Conservation (phyloP, 1,140 invertebrate genomes). For the Branchinecta lynchi region DNA sequence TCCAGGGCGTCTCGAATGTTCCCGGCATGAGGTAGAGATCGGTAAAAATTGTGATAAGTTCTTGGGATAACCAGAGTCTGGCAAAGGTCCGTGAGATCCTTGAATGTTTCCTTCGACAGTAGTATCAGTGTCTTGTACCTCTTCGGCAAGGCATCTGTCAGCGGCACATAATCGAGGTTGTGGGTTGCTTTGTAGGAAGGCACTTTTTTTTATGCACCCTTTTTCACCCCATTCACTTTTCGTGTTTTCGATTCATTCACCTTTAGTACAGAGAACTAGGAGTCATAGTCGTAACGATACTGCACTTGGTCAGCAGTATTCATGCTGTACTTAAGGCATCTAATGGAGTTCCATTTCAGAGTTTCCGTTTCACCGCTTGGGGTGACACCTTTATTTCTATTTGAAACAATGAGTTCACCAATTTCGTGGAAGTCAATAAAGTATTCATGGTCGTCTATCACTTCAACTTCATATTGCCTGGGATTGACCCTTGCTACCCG, state of each 20-base stretch:
- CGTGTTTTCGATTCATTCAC: conserved; percentile 6
- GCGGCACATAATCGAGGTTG: neutral
- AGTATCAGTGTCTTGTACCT: neutral
- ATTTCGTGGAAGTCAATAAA: neutral
- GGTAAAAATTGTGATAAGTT: conserved; percentile 3
- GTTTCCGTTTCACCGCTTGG: conserved; percentile 4
- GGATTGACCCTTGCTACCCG: too few species aligned
- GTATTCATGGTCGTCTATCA: neutral
- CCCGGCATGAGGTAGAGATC: neutral
- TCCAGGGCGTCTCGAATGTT: neutral
- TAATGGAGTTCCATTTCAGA: conserved; percentile 6
- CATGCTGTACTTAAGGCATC: conserved; percentile 1
- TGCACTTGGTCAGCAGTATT: too few species aligned
- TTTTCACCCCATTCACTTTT: neutral
- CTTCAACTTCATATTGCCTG: neutral
- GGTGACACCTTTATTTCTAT: neutral
- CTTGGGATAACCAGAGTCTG: conserved; percentile 4
- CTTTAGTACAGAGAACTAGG: conserved; percentile 5
- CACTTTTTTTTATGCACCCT: neutral
- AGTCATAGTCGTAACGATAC: neutral
- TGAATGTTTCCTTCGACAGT: neutral
- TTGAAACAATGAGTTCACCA: neutral
- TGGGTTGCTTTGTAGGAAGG: conserved; percentile 5
- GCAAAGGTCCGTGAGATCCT: conserved; percentile 8
- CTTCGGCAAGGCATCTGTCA: neutral